phyloP scores from a whole-genome alignment of 2,113 vertebrate species.

The Sebastes schlegelii region DNA sequence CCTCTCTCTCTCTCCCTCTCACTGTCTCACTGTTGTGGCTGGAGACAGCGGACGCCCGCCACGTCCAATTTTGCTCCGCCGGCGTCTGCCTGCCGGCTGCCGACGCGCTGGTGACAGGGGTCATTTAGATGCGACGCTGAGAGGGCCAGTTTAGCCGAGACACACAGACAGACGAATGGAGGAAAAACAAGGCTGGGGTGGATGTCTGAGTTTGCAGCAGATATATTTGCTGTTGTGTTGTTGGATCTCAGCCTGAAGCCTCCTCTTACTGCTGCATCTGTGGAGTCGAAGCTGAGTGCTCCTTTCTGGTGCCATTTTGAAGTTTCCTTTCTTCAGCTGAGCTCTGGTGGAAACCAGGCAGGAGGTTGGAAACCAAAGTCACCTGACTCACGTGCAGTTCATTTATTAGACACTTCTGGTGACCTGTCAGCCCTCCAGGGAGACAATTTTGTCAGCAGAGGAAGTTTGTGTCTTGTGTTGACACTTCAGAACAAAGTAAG shows the following conservation, averaged over 20 bases:
- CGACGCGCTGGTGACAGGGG: slow-evolving; percentile 48
- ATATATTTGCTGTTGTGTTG: background rate
- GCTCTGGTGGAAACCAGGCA: background rate
- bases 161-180: slow-evolving; percentile 2
- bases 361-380: background rate
- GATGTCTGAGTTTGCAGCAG: slow-evolving; percentile 27
- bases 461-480: background rate
- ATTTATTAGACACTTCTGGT: background rate
- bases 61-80: slow-evolving; percentile 43
- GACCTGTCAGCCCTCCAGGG: background rate
- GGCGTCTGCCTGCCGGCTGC: slow-evolving; percentile 25
- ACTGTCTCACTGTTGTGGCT: slow-evolving; percentile 45
- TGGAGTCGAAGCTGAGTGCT: background rate
- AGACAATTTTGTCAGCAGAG: background rate
- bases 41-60: slow-evolving; percentile 55
- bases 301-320: background rate
- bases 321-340: background rate
- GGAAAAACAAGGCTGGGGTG: slow-evolving; percentile 3
- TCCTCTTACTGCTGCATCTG: background rate
- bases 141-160: slow-evolving; percentile 16
- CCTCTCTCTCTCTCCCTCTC: background rate
- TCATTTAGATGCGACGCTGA: slow-evolving; percentile 37
- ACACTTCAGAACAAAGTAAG: background rate
- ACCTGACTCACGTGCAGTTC: background rate
- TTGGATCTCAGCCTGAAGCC: slow-evolving; percentile 21